Evolutionary conservation across 2,797 vertebrate species (phyloP).

Genomic region (Sebastolobus alascanus): DNA sequence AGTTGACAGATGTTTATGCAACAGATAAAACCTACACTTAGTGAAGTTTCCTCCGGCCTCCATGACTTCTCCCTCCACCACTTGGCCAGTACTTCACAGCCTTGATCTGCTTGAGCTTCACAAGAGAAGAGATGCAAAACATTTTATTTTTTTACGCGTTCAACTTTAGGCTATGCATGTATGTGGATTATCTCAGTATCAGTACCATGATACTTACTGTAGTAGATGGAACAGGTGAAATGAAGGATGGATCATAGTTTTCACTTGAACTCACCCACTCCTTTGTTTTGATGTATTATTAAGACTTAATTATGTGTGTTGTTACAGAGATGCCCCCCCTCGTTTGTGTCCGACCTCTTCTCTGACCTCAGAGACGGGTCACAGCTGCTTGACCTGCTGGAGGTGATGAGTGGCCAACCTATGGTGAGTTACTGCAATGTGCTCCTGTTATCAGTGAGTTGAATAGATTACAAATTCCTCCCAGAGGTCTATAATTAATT

Average conservation of each 20-base stretch:
- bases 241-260: background rate
- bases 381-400: slow-evolving; percentile 91
- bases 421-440: slow-evolving; percentile 86
- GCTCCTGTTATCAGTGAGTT: background rate
- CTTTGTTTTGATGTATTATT: background rate
- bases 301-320: background rate
- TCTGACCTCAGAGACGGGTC: slow-evolving; percentile 89
- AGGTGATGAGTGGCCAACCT: slow-evolving; percentile 91
- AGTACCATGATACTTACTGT: background rate
- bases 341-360: slow-evolving; percentile 89
- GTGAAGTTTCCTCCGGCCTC: background rate
- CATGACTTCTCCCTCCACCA: background rate
- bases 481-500: background rate
- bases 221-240: background rate
- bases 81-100: background rate
- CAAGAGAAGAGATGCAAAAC: background rate
- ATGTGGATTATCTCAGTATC: background rate
- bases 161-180: background rate
- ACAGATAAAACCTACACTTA: background rate
- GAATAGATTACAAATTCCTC: background rate
- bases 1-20: background rate
- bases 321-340: slow-evolving; percentile 86
- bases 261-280: background rate
- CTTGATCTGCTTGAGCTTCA: fast-evolving
- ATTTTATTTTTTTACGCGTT: background rate